These are phyloP conservation scores for Rattus rattus DNA, from an alignment of 2,113 vertebrate genomes.

Conservation along the genomic window DNA sequence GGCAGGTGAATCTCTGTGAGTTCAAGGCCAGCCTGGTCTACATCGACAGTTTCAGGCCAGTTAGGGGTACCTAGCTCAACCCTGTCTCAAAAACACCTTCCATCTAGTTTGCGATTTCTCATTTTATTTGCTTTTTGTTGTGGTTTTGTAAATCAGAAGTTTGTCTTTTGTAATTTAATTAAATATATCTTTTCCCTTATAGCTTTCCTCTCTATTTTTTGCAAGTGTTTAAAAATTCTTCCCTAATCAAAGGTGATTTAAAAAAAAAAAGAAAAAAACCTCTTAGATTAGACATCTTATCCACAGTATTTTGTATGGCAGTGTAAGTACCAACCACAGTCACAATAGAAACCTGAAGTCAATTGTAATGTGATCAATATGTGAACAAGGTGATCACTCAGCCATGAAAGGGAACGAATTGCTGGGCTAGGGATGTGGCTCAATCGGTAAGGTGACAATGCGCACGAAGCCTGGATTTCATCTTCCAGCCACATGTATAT, in stretches of 20 bases:
- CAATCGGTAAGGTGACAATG: not conserved
- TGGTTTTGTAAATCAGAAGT: not conserved
- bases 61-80: not conserved
- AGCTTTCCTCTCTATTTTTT: not conserved
- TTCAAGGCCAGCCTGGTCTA: not conserved
- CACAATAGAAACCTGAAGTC: not conserved
- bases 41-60: not conserved
- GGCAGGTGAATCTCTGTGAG: not conserved
- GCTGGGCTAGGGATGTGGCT: not conserved
- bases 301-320: not conserved
- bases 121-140: not conserved
- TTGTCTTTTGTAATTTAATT: conserved; percentile 10
- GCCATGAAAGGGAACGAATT: not conserved
- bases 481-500: not conserved
- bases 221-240: not conserved
- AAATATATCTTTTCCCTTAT: conserved; percentile 37
- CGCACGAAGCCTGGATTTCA: not conserved
- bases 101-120: not conserved
- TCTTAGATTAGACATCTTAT: not conserved
- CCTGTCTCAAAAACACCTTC: not conserved
- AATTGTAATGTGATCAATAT: not conserved
- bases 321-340: not conserved
- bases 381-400: not conserved
- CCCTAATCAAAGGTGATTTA: not conserved
- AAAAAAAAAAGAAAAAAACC: not conserved